Evolutionary conservation across 1,140 invertebrate genomes (phyloP), one percentile per base, ranked within the genome.

Genomic region (Rhagoletis zephyria): DNA sequence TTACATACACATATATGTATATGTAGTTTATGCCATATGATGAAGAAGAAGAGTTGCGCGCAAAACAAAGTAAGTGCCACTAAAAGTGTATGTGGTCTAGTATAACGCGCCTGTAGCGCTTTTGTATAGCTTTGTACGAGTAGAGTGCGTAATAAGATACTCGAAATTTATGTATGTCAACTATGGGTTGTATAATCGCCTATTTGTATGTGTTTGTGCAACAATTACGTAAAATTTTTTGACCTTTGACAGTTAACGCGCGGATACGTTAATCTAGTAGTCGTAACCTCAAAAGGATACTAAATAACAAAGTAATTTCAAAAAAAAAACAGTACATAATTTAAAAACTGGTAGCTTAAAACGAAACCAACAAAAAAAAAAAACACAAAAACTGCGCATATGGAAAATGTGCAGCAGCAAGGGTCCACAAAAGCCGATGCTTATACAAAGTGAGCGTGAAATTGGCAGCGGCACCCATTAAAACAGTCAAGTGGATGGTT

Each of bases 161-260:
- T 81, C 74, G 74, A 81, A 51, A 81, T 56, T 81, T 19, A 42
- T 81, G 45, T 19, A 42, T 81, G 45, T 77, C 45, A 77, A 77
- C 48, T 67, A 12, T 14, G n/a, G 4, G 12, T n/a, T 63, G 61
- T 4, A 63, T 63, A 63, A n/a, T 14, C 61, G 61, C n/a, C 30
- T 30, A 14, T 63, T 63, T 4, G 7, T 77, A n/a, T 77, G 45
- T n/a, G 12, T 74, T 16, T 48, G 42, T 12, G 42, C 42, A 16
- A 14, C 14, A 74, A 3, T 81, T 56, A 16, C 51, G 45, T 81
- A 81, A 81, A 5, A 30, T 30, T 56, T 30, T 59, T 9, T 81
- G 74, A 56, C 74, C 74, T 81, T 51, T 81, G n/a, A 48, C 70
- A 74, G 14, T 40, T 0, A 56, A 56, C 51, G 10, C 10, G 5